Evolutionary conservation across 2,888 invertebrate species (phyloP), one percentile per base, ranked within the genome.

Genomic region (Cerceris rybyensis): DNA sequence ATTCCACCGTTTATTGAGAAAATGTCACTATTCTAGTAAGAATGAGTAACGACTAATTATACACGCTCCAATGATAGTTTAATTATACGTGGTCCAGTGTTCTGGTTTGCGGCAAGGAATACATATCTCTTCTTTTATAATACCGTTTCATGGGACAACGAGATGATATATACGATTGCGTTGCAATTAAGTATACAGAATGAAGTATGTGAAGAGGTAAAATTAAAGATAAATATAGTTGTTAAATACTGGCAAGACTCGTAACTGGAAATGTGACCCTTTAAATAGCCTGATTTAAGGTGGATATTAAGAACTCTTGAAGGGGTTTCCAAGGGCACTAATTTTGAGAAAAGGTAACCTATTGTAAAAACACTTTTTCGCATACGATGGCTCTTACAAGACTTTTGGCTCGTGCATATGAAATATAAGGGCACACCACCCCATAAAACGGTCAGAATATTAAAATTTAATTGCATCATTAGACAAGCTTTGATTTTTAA

Each of bases 161-260:
- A 28, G 14, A 52, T 52, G 63, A 63, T 52, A 39, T 50, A 63
- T 63, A 39, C 8, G 63, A 63, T 13, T 13, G 39, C 39, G 0
- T 5, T 52, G 8, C 28, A 52, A 63, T 63, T 63, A 63, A 28
- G 52, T 13, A 52, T 39, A 39, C 28, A 52, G 63, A 63, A 63
- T 63, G 39, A 39, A 63, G 50, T 39, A 52, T 13, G 50, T 28
- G 52, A 49, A 41, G n/a, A 6, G 50, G 11, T 50, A n/a, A 28
- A 52, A 63, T 63, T 52, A 52, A 63, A 63, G 50, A 50, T 63
- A 63, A 63, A 63, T 63, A 63, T 39, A 63, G 63, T 52, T 52
- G 63, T 63, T 63, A n/a, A n/a, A n/a, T n/a, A 14, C 13, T 7
- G 11, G 6, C 28, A 13, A 43, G 50, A 50, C 39, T 43, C 28